Evolutionary conservation across 2,888 invertebrate species (phyloP), one percentile per base, ranked within the genome.

Genomic region (Lissocephala sabroskyi): DNA sequence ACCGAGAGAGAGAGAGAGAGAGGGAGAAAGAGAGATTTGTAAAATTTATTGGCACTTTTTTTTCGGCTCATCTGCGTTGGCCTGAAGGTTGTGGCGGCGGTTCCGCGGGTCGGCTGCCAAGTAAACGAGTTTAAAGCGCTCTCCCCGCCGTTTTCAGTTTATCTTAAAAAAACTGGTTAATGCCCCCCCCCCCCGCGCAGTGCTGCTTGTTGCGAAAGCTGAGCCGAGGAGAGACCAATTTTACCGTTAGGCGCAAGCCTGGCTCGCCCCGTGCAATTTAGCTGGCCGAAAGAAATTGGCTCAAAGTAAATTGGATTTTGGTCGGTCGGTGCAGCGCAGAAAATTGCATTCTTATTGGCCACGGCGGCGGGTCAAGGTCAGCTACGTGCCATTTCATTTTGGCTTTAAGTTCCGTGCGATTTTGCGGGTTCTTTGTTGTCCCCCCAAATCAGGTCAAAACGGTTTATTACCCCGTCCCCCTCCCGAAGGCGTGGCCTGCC

Each of bases 341-440:
- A 67, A 64, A 71, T 65, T 68, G 59, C 59, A 64, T 53, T 56
- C 66, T 70, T 70, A 66, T 74, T 33, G 49, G 37, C 35, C 28
- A 40, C 50, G 41, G n/a, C 56, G 48, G 36, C 57, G 55, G 78
- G 76, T 78, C 78, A 78, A 78, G 78, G 78, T 79, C 74, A 79
- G 62, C 71, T 61, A 74, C 78, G 70, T 79, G 78, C 62, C 62
- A 64, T 66, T 74, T 68, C 52, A 66, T 70, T 23, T 23, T 23
- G 23, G 23, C 23, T 23, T 23, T 23, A 23, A 7, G 3, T 23
- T 3, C 7, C 23, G 23, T 23, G 3, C 23, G 23, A 5, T 7
- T 23, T 23, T 23, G 23, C 7, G 3, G 23, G 3, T 23, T 3
- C 7, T 23, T 23, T 23, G 3, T 23, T 23, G 3, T 23, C 7